Evolutionary conservation across 2,797 vertebrate species (phyloP), one percentile per base, ranked within the genome.

Genomic region (Furcifer pardalis): DNA sequence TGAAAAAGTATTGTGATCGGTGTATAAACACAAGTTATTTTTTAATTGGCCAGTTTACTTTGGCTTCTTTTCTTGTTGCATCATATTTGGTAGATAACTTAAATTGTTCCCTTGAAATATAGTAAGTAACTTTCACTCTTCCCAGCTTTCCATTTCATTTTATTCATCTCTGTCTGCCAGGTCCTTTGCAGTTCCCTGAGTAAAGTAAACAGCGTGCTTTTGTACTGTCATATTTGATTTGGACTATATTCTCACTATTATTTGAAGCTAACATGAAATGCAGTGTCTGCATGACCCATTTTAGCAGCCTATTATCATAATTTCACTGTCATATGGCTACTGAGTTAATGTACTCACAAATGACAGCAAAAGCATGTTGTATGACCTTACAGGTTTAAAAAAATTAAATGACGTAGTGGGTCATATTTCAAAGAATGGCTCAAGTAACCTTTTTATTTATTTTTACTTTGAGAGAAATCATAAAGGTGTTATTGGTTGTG

Each of bases 281-380:
- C 95, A 91, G 93, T 92, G 95, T 96, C 96, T 96, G 95, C 96
- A 94, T 97, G 97, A 97, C 97, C 97, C 96, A 97, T 96, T 97
- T 97, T 95, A 96, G 96, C 96, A 96, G 95, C 91, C 96, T 95
- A 97, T 98, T 97, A 97, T 96, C 97, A 97, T 97, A 97, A 97
- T 97, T 97, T 96, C 95, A 95, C 96, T 96, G 96, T 96, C 92
- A 87, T 94, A 88, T 96, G 96, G 96, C 96, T 96, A 95, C 96
- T 93, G 95, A 97, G 95, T 97, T 97, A 96, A 97, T 97, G 97
- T 97, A 97, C 97, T 97, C 97, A 96, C 96, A 97, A 97, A 97
- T 97, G 96, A 97, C 96, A 97, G 96, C 94, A 96, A 97, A 96
- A 97, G 96, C 96, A 95, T 97, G 96, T 96, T 96, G 96, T 96